Conservation (phyloP, 1,140 invertebrate genomes). For the Calosoma granatense region DNA sequence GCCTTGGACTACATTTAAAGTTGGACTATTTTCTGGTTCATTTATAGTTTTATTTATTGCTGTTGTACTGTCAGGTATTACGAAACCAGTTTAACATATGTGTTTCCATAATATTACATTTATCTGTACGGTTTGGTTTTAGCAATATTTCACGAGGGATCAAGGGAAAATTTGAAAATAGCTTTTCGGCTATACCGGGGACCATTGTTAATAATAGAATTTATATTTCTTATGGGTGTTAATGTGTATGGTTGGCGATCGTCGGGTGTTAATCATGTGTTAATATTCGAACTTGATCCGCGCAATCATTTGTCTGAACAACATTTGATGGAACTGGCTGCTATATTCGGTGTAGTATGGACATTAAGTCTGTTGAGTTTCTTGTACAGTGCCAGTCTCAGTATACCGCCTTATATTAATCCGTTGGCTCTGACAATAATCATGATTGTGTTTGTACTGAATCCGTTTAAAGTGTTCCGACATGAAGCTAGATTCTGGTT, state of each 20-base stretch:
- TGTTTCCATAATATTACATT: too few species aligned
- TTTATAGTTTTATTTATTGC: slow-evolving; percentile 68
- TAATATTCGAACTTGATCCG: slow-evolving; percentile 89
- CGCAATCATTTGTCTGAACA: slow-evolving; percentile 78
- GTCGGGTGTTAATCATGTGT: slow-evolving; percentile 84
- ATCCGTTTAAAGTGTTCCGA: slow-evolving; percentile 68
- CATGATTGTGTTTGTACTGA: slow-evolving; percentile 65
- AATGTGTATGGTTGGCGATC: slow-evolving; percentile 86
- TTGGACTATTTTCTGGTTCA: slow-evolving; percentile 71
- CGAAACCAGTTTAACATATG: too few species aligned
- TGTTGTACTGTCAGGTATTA: slow-evolving; percentile 58
- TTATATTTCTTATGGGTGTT: slow-evolving; percentile 76
- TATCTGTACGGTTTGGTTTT: slow-evolving; percentile 17
- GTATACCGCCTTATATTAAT: slow-evolving; percentile 66
- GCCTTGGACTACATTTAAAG: slow-evolving; percentile 77
- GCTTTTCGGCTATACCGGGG: slow-evolving; percentile 67
- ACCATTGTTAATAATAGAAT: slow-evolving; percentile 71
- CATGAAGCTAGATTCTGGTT: slow-evolving; percentile 65
- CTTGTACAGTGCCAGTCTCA: slow-evolving; percentile 58
- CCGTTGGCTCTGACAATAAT: slow-evolving; percentile 61
- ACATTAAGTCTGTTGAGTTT: slow-evolving; percentile 55
- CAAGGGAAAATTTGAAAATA: slow-evolving; percentile 38
- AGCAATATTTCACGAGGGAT: slow-evolving; percentile 37
- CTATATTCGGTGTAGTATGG: slow-evolving; percentile 80
- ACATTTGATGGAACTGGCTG: slow-evolving; percentile 78